Conservation (phyloP, 2,113 vertebrate genomes). For the Prunella fulvescens region DNA sequence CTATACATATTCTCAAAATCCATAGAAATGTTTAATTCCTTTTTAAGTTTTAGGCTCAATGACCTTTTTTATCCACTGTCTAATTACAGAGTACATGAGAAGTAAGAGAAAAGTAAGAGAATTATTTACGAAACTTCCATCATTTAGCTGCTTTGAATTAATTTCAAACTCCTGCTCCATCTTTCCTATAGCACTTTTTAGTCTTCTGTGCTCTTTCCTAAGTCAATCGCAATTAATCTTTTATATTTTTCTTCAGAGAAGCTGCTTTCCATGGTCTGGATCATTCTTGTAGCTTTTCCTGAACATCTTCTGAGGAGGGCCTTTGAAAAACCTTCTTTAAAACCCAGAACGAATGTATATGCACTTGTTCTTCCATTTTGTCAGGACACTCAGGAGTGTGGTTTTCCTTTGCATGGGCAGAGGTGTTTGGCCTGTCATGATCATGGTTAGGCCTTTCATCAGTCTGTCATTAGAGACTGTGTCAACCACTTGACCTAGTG, state of each 20-base stretch:
- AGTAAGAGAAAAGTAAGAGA: neutral
- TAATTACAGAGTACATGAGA: neutral
- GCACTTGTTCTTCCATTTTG: neutral
- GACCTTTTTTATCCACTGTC: neutral
- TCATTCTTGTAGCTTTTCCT: neutral
- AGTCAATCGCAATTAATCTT: neutral
- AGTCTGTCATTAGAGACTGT: neutral
- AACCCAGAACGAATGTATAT: neutral
- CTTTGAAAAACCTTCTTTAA: neutral
- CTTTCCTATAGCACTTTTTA: neutral
- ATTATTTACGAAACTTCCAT: slow-evolving; percentile 7
- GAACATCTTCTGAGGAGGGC: neutral
- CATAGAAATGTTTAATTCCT: slow-evolving; percentile 2
- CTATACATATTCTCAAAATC: neutral
- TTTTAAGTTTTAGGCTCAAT: neutral
- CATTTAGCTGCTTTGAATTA: slow-evolving; percentile 13
- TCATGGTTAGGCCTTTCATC: neutral
- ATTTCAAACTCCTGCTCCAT: neutral
- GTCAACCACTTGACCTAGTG: neutral
- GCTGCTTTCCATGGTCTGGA: neutral
- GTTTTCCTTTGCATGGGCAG: neutral
- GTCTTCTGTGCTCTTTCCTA: neutral
- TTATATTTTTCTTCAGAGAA: neutral
- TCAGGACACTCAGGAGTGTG: neutral
- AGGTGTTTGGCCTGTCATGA: neutral